Conservation (phyloP, 1,140 invertebrate genomes). For the Diorhabda sublineata region DNA sequence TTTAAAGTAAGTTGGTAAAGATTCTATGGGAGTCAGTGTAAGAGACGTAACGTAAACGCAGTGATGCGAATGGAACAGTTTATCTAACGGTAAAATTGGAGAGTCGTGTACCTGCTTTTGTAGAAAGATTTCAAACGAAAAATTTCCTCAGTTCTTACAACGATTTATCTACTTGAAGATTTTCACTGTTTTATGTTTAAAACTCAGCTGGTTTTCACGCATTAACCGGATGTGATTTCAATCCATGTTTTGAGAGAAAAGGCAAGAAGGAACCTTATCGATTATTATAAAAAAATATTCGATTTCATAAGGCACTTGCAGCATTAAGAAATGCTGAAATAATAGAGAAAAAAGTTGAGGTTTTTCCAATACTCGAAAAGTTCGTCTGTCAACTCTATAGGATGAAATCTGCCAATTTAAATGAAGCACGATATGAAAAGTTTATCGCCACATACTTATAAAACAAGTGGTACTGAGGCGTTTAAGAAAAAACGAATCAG, state of each 20-base stretch:
- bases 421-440: constrained; percentile 32
- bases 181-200: not conserved
- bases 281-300: constrained; percentile 18
- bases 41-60: not conserved
- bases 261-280: constrained; percentile 17
- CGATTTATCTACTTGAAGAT: not conserved
- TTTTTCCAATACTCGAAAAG: constrained; percentile 26
- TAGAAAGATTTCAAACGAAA: not conserved
- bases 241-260: constrained; percentile 16
- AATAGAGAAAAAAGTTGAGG: constrained; percentile 15
- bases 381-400: constrained; percentile 46
- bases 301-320: constrained; percentile 22
- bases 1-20: not conserved
- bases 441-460: constrained; percentile 32
- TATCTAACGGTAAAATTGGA: too few relatives aligned
- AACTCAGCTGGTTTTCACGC: not conserved
- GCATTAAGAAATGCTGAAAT: constrained; percentile 20
- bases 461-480: constrained; percentile 19
- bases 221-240: not conserved
- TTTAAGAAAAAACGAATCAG: constrained; percentile 35
- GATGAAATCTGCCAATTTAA: constrained; percentile 41
- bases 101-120: too few relatives aligned
- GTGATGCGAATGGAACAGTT: too few relatives aligned
- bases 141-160: not conserved
- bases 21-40: not conserved